Conservation (phyloP, 2,113 vertebrate species). For the Ardeotis arabs region DNA sequence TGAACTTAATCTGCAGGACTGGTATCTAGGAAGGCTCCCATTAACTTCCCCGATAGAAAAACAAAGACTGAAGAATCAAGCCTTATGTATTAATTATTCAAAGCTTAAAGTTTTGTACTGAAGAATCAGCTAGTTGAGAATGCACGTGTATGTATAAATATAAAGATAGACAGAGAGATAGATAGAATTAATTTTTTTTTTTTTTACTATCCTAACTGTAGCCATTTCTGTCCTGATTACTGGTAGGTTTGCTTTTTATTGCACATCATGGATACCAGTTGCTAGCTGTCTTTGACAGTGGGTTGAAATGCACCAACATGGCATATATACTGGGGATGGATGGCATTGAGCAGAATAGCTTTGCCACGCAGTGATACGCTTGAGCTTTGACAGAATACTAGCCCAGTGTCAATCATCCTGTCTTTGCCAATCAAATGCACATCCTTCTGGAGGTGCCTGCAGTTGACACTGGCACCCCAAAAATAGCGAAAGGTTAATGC, state of each 20-base stretch:
- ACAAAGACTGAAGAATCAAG: not conserved
- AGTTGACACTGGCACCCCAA: conserved; percentile 54
- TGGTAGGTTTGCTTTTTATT: not conserved
- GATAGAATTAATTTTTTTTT: not conserved
- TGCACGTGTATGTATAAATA: not conserved
- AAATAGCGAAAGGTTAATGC: conserved; percentile 10
- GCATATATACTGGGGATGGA: not conserved
- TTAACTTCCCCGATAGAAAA: not conserved
- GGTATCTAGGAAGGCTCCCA: not conserved
- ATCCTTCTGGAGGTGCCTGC: conserved; percentile 44
- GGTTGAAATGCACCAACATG: not conserved
- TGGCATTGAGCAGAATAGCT: conserved; percentile 18
- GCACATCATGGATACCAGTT: not conserved
- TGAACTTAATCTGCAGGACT: not conserved
- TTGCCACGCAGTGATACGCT: not conserved
- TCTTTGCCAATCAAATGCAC: conserved; percentile 67
- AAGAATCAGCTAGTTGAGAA: not conserved
- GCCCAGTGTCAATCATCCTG: conserved; percentile 39
- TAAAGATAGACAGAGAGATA: not conserved
- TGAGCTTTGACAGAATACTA: conserved; percentile 52
- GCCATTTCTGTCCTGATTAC: not conserved
- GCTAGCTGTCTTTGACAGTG: not conserved
- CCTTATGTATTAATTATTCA: not conserved
- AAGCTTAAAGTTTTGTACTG: not conserved
- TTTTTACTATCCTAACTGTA: not conserved